These are phyloP conservation scores for Phataginus tetradactyla DNA, from an alignment of 2,797 vertebrate species.

Conservation along the genomic window DNA sequence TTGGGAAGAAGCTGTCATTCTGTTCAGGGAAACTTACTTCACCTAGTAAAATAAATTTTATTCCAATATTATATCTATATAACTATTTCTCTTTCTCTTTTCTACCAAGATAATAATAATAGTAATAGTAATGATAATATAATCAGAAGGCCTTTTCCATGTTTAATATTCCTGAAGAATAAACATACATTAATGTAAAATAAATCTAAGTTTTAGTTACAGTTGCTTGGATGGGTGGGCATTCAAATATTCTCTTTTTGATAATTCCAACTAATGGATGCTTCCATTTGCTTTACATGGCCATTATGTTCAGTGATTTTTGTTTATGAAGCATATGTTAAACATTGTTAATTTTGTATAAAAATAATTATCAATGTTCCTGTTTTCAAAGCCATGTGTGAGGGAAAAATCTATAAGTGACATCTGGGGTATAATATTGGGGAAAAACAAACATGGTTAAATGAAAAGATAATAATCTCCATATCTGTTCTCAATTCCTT, in stretches of 20 bases:
- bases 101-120: background rate
- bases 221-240: background rate
- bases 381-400: conserved; percentile 20
- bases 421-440: background rate
- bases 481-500: background rate
- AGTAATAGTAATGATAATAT: background rate
- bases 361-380: background rate
- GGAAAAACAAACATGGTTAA: background rate
- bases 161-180: conserved; percentile 17
- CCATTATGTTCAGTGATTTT: background rate
- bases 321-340: background rate
- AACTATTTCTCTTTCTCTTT: background rate
- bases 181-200: conserved; percentile 2
- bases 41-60: background rate
- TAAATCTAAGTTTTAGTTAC: background rate
- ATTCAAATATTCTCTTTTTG: conserved; percentile 9
- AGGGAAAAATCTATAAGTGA: background rate
- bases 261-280: background rate
- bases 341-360: background rate
- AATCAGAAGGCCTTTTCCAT: background rate
- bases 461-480: background rate
- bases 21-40: background rate
- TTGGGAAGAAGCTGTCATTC: background rate
- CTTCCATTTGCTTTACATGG: background rate
- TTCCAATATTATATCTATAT: background rate